Conservation (phyloP, 2,113 vertebrate species). For the Mohoua ochrocephala region DNA sequence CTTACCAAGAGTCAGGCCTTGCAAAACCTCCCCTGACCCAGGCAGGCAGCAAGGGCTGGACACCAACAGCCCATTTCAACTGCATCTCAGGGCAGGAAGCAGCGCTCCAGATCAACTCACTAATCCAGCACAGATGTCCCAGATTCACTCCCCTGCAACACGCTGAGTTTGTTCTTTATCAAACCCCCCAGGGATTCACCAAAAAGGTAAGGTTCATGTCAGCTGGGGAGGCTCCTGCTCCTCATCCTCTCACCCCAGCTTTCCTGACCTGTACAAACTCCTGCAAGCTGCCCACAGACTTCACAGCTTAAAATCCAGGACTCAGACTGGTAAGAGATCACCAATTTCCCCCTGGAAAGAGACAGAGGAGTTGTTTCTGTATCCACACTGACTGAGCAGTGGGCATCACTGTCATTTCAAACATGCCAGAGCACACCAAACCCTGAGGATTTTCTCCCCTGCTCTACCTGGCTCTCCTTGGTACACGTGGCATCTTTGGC, state of each 20-base stretch:
- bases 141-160: neutral
- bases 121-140: neutral
- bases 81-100: neutral
- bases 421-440: neutral
- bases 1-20: neutral
- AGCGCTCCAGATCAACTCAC: neutral
- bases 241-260: neutral
- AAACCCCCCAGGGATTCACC: neutral
- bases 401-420: neutral
- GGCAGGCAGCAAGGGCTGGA: neutral
- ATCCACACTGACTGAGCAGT: neutral
- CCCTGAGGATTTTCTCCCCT: neutral
- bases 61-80: neutral
- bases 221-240: neutral
- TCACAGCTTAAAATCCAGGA: neutral
- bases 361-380: neutral
- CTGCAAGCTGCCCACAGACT: neutral
- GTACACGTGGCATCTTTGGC: fast-evolving
- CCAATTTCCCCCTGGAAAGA: neutral
- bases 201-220: neutral
- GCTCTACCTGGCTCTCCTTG: neutral
- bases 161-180: neutral
- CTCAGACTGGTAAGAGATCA: neutral
- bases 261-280: neutral
- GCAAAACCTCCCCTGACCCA: neutral